Base-by-base conservation (phyloP, 2,888 invertebrate genomes). In the Yponomeuta cagnagella region DNA sequence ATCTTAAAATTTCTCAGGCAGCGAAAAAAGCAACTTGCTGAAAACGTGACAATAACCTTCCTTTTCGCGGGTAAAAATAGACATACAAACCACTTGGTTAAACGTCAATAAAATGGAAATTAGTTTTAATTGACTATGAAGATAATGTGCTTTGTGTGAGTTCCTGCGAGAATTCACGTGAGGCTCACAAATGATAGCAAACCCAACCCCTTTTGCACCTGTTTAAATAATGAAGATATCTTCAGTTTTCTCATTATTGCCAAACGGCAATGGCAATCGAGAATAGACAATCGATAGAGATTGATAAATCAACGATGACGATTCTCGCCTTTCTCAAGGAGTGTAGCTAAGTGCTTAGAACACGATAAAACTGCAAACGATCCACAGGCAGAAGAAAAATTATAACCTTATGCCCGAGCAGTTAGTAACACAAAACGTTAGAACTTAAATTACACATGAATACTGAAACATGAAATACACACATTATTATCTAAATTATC, bases 401-500 rank as follows among this genome's bases (percentile, higher is more conserved):
- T 43, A 43, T 43, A 15, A 15, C 15, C 52, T 12, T 58, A 15
- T 1, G 15, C 12, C 52, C 12, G 52, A 58, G 52, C 52, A 15
- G 52, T 58, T 58, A 58, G 52, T 58, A 58, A 58, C 52, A 58
- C 52, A 58, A 58, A 43, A 43, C 43, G 43, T 43, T 43, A 43
- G 43, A 43, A 33, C 33, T 4, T 33, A 33, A 52, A 12, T 4
- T 6, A 58, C 52, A 58, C 52, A 52, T 12, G 2, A 52, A 52
- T 52, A 58, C 52, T 58, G 52, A 58, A 58, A 58, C 52, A 58
- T 58, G 12, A 58, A 58, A 58, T 58, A 58, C 52, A 58, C 52
- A 58, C 52, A 58, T 58, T 58, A 58, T 15, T 58, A 15, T 15
- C 15, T 58, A 58, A 58, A 58, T 43, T 58, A 58, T 58, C 58